Conservation (phyloP, 35 echinoderm and acorn worm species). For the Diadema setosum region DNA sequence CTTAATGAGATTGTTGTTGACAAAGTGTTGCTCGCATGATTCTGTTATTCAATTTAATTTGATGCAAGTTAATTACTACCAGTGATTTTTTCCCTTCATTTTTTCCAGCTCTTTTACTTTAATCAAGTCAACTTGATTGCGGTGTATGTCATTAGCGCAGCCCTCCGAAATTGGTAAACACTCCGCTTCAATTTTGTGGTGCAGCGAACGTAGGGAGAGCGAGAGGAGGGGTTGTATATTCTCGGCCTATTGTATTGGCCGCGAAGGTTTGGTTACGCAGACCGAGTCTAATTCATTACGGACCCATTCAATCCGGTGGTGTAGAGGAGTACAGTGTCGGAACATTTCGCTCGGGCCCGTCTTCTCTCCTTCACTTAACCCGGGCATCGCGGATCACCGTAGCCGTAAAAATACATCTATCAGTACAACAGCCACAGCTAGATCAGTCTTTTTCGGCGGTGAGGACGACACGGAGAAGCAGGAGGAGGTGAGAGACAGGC, state of each 20-base stretch:
- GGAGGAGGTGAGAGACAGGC: no score
- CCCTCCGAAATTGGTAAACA: slow-evolving; percentile 7
- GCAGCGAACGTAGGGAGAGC: neutral
- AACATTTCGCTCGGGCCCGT: neutral
- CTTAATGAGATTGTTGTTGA: slow-evolving; percentile 23
- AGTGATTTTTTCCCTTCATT: slow-evolving; percentile 2
- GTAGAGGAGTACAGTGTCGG: neutral
- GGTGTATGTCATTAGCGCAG: slow-evolving; percentile 21
- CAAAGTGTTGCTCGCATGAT: neutral
- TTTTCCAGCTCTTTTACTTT: neutral
- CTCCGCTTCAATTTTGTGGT: slow-evolving; percentile 2
- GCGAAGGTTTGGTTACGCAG: slow-evolving; percentile 12
- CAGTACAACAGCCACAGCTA: no score
- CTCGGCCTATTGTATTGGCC: slow-evolving; percentile 2
- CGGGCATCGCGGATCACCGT: neutral
- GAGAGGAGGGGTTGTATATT: slow-evolving; percentile 3
- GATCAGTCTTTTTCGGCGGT: no score
- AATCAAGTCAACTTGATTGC: slow-evolving; percentile 2
- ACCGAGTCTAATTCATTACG: slow-evolving; percentile 22
- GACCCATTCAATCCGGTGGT: neutral
- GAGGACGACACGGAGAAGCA: no score
- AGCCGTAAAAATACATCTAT: slow-evolving; percentile 1
- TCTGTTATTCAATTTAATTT: slow-evolving; percentile 24
- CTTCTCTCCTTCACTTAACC: neutral
- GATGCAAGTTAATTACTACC: slow-evolving; percentile 15